phyloP scores from a whole-genome alignment of 2,113 vertebrate genomes.

The Leptobrachium ailaonicum region DNA sequence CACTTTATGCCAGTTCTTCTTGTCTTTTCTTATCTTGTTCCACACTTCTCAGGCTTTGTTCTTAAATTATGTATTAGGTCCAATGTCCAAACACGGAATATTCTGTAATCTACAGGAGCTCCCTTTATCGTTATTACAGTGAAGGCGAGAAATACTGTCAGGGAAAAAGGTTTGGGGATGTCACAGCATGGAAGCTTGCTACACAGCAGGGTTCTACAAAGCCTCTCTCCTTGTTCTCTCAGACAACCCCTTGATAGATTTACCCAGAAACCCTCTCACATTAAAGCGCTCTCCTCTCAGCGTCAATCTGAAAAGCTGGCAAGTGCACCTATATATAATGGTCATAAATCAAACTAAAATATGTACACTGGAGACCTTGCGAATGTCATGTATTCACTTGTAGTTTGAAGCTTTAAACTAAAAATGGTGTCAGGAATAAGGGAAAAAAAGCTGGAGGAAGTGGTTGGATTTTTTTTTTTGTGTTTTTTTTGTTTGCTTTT shows the following conservation, averaged over 20 bases:
- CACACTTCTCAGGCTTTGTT: constrained; percentile 94
- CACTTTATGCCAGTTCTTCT: constrained; percentile 81
- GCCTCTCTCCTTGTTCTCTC: constrained; percentile 80
- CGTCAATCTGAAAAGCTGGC: constrained; percentile 91
- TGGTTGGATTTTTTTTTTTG: constrained; percentile 51
- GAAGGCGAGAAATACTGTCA: constrained; percentile 95
- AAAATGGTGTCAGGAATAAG: constrained; percentile 74
- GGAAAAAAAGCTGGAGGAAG: constrained; percentile 69
- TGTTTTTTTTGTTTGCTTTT: too few relatives aligned
- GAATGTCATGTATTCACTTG: constrained; percentile 80
- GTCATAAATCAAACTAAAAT: constrained; percentile 85
- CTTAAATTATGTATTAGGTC: constrained; percentile 99
- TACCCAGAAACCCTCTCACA: constrained; percentile 83
- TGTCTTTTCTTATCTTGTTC: constrained; percentile 94
- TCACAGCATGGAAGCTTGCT: constrained; percentile 91
- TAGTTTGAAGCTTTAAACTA: constrained; percentile 82
- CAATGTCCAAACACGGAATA: constrained; percentile 99
- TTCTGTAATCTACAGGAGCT: constrained; percentile 97
- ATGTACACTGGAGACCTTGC: constrained; percentile 71
- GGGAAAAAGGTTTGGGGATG: constrained; percentile 84
- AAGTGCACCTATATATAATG: constrained; percentile 81
- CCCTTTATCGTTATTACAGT: constrained; percentile 98
- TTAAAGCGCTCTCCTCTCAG: constrained; percentile 84
- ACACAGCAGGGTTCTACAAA: constrained; percentile 85
- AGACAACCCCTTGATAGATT: too few relatives aligned